Conservation (phyloP, 2,797 vertebrate genomes). For the Microtus obscurus region DNA sequence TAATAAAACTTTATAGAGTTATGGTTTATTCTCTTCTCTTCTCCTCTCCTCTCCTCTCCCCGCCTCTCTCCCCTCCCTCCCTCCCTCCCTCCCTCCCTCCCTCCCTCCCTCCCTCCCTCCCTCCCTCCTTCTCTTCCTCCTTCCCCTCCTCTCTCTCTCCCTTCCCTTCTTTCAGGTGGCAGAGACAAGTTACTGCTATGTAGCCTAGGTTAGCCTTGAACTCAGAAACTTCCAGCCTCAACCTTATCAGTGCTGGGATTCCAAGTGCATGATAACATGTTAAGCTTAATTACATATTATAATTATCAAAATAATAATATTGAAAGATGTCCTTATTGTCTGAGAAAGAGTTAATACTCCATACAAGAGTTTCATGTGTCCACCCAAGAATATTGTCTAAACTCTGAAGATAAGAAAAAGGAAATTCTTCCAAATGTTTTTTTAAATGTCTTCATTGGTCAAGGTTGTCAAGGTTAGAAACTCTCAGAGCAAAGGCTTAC, state of each 20-base stretch:
- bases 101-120: fast-evolving
- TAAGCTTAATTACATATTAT: neutral
- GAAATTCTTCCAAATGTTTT: neutral
- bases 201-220: neutral
- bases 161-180: neutral
- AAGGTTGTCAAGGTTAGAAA: neutral
- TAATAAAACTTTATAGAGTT: neutral
- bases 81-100: fast-evolving
- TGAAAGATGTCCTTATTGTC: neutral
- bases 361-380: neutral
- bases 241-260: neutral
- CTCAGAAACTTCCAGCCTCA: neutral
- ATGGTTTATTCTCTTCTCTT: neutral
- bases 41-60: fast-evolving
- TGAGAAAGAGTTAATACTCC: neutral
- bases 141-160: too few species aligned
- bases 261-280: neutral
- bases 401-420: neutral
- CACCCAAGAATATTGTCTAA: neutral
- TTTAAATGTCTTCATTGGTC: neutral
- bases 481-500: neutral
- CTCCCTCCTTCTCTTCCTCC: fast-evolving
- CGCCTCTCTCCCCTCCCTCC: fast-evolving
- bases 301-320: neutral
- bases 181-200: neutral